Conservation (phyloP, 2,113 vertebrate species). For the Romanogobio albipinnatus region DNA sequence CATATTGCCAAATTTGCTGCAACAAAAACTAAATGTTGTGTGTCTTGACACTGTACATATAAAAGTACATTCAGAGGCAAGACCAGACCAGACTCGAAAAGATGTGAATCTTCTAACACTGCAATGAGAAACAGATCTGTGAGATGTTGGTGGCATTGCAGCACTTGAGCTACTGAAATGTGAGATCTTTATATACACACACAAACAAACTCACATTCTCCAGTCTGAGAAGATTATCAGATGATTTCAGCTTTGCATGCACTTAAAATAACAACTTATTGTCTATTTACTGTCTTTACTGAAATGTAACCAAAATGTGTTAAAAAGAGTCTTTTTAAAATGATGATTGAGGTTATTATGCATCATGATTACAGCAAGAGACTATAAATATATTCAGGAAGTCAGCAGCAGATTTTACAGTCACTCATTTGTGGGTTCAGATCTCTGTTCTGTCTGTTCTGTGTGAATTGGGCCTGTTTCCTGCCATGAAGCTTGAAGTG, state of each 20-base stretch:
- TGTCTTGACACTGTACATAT: neutral
- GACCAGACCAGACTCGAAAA: slow-evolving; percentile 1
- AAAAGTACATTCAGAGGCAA: neutral
- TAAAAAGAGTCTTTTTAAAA: neutral
- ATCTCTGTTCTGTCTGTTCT: slow-evolving; percentile 7
- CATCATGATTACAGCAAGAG: neutral
- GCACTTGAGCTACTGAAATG: neutral
- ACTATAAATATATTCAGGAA: neutral
- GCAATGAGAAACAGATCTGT: neutral
- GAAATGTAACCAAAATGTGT: neutral
- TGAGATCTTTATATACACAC: slow-evolving; percentile 6
- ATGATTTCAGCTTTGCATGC: neutral
- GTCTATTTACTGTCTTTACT: neutral
- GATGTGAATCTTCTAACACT: neutral
- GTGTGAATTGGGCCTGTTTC: slow-evolving; percentile 55
- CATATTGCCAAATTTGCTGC: neutral
- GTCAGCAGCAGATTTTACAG: neutral
- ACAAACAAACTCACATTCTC: neutral
- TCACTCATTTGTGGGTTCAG: neutral
- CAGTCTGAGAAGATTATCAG: slow-evolving; percentile 2
- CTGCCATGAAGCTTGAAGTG: slow-evolving; percentile 41
- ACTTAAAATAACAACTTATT: neutral
- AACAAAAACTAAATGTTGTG: neutral
- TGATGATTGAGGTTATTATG: neutral
- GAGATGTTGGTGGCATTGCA: neutral